A percentile compares a stretch with the other conserved stretches of the same genome.
phyloP scores from a whole-genome alignment of 2,113 vertebrate species.

The Syngnathus scovelli region DNA sequence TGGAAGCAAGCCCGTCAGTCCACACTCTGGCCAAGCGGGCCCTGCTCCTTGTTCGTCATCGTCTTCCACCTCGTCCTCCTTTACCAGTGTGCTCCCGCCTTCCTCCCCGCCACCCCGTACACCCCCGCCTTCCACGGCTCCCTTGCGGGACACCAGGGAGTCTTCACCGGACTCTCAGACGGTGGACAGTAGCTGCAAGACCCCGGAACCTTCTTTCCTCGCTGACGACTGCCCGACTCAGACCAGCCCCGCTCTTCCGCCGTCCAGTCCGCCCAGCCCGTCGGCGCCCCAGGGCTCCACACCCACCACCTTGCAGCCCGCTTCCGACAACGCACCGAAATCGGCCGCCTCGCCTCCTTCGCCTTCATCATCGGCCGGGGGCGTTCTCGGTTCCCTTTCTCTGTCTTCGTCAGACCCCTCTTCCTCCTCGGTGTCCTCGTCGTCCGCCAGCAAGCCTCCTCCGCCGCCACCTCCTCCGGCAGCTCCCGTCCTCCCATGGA shows the following conservation, averaged over 20 bases:
- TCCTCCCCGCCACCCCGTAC: constrained; percentile 70
- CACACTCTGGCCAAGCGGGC: constrained; percentile 59
- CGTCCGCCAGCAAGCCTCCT: constrained; percentile 62
- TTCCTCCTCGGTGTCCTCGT: constrained; percentile 72
- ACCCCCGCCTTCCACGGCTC: constrained; percentile 60
- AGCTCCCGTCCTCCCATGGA: constrained; percentile 76
- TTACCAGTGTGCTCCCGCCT: constrained; percentile 66
- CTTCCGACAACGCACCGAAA: constrained; percentile 59
- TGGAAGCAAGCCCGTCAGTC: constrained; percentile 57
- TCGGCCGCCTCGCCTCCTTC: constrained; percentile 63
- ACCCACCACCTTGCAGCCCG: constrained; percentile 43
- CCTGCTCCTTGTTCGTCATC: constrained; percentile 70
- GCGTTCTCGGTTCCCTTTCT: constrained; percentile 47
- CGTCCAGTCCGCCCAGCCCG: constrained; percentile 51
- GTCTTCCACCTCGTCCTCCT: constrained; percentile 60
- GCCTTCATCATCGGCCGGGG: constrained; percentile 57
- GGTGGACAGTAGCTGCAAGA: constrained; percentile 89
- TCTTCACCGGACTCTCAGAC: constrained; percentile 88
- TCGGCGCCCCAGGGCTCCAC: constrained; percentile 47
- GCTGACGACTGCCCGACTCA: constrained; percentile 69
- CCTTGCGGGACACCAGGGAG: constrained; percentile 66
- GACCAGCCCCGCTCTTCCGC: constrained; percentile 42
- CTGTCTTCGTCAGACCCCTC: constrained; percentile 64
- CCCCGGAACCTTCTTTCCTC: constrained; percentile 80
- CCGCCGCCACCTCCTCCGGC: constrained; percentile 59